Base-by-base conservation (phyloP, 2,888 invertebrate species). In the Nebria brevicollis region DNA sequence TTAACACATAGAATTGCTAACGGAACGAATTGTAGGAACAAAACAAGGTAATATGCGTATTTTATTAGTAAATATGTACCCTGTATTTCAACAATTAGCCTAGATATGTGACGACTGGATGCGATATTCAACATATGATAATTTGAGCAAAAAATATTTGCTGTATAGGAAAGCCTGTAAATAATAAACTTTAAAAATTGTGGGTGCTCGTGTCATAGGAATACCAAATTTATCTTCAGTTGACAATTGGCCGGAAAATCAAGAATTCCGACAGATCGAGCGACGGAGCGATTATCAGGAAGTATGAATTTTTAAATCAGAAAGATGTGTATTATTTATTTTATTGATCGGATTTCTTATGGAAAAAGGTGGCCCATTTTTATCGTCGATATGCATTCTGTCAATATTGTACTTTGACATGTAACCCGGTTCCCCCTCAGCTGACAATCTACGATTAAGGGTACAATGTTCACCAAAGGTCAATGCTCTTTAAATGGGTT, bases 401-500 rank as follows among this genome's bases (percentile, higher is more conserved):
- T 70, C 70, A 70, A 25, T 70, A 64, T 77, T 64, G 72, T 64
- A 25, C 77, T 34, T 34, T 54, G 54, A 7, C 54, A 54, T 54
- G 13, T 54, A 8, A 8, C 54, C 54, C 54, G 11, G 13, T 54
- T 54, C 7, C 54, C 54, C 72, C 72, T 70, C 65, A 77, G 42
- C 42, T 68, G 54, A 54, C 65, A 66, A 54, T 54, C 54, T 11
- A 54, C 68, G 15, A 64, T 25, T 26, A 34, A 64, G 72, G 77
- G 77, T 77, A 72, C 77, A 72, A 26, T 72, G 72, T 72, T 64
- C 72, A 72, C 54, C 64, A 77, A 77, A 77, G 77, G 77, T 72
- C 77, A 77, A 77, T n/a, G 77, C 26, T 72, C 77, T 34, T 70
- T 72, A 77, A 72, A 15, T 72, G 72, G 77, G 77, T 77, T 77